Base-by-base conservation (phyloP, 2,888 invertebrate genomes). In the Agelastica alni region DNA sequence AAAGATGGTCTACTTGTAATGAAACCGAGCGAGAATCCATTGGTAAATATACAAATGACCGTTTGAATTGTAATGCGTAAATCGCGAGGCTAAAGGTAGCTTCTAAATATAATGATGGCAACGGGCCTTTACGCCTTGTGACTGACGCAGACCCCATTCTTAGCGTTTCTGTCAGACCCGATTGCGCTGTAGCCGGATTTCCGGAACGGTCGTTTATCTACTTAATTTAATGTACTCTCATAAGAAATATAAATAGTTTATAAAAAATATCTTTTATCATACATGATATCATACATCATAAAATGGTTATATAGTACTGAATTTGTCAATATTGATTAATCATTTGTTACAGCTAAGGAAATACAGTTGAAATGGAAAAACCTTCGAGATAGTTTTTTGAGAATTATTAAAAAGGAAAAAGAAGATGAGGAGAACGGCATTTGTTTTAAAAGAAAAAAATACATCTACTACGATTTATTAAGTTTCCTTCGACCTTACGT, bases 291-390 rank as follows among this genome's bases (percentile, higher is more conserved):
- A n/a, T n/a, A n/a, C n/a, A n/a, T n/a, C n/a, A n/a, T n/a, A n/a
- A n/a, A n/a, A n/a, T n/a, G n/a, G n/a, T n/a, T n/a, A n/a, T n/a
- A n/a, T n/a, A n/a, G n/a, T n/a, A n/a, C n/a, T n/a, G n/a, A n/a
- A n/a, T n/a, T n/a, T n/a, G n/a, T n/a, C n/a, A n/a, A n/a, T n/a
- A n/a, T n/a, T n/a, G n/a, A n/a, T n/a, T n/a, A n/a, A n/a, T n/a
- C n/a, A n/a, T 55, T 47, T 47, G 30, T 65, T 67, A 4, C 60
- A 70, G 71, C 65, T 7, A 62, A 63, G 53, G 70, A 71, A 51
- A 60, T 70, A 16, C 70, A 71, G 56, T 55, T 63, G 10, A 71
- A 69, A 65, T 71, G 70, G 70, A 69, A 68, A 58, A 63, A 67
- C 4, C 47, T 71, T 7, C 54, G 69, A 17, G 71, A 71, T 51